Percentiles rank a stretch among this genome's conserved stretches.
Conservation (phyloP, 1,140 invertebrate species). For the Zophobas morio region DNA sequence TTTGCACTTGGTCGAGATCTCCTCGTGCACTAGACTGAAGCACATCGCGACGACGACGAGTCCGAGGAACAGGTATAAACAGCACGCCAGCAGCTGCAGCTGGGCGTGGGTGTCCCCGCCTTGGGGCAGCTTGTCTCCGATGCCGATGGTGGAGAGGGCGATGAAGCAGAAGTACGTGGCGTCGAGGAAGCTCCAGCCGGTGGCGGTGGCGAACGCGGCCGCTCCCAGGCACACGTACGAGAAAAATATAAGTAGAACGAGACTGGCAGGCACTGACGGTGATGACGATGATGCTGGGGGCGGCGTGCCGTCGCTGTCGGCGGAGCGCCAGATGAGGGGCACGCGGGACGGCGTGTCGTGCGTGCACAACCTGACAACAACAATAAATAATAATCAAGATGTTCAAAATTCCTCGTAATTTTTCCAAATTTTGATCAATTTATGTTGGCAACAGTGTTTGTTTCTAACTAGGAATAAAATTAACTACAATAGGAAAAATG, state of each 20-base stretch:
- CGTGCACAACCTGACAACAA: conserved; percentile 70
- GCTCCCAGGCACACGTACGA: conserved; percentile 82
- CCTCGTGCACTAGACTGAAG: conserved; percentile 92
- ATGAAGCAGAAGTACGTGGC: conserved; percentile 92
- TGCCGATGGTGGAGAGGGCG: conserved; percentile 88
- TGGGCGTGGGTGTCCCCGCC: conserved; percentile 74
- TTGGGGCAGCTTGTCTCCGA: conserved; percentile 85
- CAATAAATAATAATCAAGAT: conserved; percentile 30
- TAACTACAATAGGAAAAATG: too few relatives aligned
- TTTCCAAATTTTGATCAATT: too few relatives aligned
- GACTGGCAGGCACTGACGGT: conserved; percentile 78
- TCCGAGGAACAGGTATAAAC: conserved; percentile 89
- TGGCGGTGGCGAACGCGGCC: conserved; percentile 79
- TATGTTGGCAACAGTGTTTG: too few relatives aligned
- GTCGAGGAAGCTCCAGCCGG: conserved; percentile 86
- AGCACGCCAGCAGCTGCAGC: conserved; percentile 85
- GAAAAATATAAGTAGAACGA: conserved; percentile 79
- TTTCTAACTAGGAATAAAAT: too few relatives aligned
- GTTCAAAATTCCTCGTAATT: too few relatives aligned
- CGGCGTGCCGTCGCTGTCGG: conserved; percentile 65
- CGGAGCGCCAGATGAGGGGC: conserved; percentile 75
- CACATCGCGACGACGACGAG: conserved; percentile 93
- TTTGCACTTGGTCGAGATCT: conserved; percentile 84
- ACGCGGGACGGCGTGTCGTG: conserved; percentile 82
- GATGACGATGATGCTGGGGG: conserved; percentile 61